Evolutionary conservation across 2,888 invertebrate species (phyloP).

Genomic region (Tetanocera ferruginea): DNA sequence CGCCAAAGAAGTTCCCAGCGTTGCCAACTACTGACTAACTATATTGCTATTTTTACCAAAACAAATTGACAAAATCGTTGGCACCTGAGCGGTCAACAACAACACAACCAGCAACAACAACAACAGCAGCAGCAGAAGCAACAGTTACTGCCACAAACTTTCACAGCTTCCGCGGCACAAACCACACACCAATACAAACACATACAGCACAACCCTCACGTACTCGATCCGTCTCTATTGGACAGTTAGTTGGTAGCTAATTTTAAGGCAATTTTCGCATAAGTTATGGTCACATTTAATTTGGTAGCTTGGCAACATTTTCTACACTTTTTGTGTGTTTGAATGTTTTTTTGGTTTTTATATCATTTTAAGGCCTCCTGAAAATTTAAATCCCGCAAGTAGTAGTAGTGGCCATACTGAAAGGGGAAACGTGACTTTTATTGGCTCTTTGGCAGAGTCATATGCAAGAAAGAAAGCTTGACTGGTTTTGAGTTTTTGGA

Average conservation of each 20-base stretch:
- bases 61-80: slow-evolving; percentile 54
- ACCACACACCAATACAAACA: neutral
- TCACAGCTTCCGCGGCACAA: slow-evolving; percentile 42
- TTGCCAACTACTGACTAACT: slow-evolving; percentile 2
- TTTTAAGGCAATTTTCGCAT: slow-evolving; percentile 60
- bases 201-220: slow-evolving; percentile 43
- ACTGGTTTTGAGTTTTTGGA: too few species aligned
- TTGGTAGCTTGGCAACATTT: slow-evolving; percentile 19
- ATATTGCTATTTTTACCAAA: slow-evolving; percentile 44
- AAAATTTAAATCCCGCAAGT: neutral
- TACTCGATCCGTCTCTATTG: slow-evolving; percentile 12
- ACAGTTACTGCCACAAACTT: slow-evolving; percentile 38
- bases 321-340: slow-evolving; percentile 3
- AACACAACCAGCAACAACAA: neutral
- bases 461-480: too few species aligned
- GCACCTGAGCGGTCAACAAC: slow-evolving; percentile 52
- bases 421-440: too few species aligned
- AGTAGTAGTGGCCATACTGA: neutral
- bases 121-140: neutral
- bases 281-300: slow-evolving; percentile 62
- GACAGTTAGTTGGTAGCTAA: slow-evolving; percentile 48
- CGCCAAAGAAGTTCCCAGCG: slow-evolving; percentile 1
- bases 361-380: neutral
- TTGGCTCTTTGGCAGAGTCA: too few species aligned
- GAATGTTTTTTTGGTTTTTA: neutral